phyloP scores from a whole-genome alignment of 2,113 vertebrate genomes.

The Herpailurus yagouaroundi region DNA sequence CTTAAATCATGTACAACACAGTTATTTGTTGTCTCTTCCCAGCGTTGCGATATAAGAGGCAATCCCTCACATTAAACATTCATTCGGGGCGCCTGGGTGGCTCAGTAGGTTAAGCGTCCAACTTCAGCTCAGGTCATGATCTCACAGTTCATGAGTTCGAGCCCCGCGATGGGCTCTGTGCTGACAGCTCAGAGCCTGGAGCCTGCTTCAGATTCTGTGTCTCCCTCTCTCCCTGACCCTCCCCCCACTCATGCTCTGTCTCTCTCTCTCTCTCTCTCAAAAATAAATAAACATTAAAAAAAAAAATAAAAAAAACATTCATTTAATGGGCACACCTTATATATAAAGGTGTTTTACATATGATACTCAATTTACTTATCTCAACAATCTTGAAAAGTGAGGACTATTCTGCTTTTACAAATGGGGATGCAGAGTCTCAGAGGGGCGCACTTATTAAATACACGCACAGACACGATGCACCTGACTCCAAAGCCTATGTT shows the following conservation, averaged over 20 bases:
- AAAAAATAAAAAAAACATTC: background rate
- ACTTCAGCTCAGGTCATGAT: no score
- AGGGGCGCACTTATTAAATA: background rate
- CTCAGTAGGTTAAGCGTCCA: no score
- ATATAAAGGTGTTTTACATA: background rate
- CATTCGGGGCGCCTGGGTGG: background rate
- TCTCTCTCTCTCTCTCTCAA: no score
- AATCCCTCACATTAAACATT: background rate
- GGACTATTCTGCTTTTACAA: background rate
- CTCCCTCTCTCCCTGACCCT: no score
- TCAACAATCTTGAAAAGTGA: background rate
- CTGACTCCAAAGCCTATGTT: background rate
- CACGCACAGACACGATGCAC: background rate
- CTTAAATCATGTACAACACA: background rate
- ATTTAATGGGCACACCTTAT: background rate
- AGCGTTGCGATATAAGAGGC: background rate
- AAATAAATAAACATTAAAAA: no score
- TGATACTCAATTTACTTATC: background rate
- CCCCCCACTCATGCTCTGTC: no score
- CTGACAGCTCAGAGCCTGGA: no score
- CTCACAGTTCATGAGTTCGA: no score
- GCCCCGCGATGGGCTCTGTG: no score
- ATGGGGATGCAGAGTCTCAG: background rate
- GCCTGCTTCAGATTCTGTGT: no score
- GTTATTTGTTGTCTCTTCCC: background rate